Base-by-base conservation (phyloP, 2,113 vertebrate species). In the Onychostruthus taczanowskii region DNA sequence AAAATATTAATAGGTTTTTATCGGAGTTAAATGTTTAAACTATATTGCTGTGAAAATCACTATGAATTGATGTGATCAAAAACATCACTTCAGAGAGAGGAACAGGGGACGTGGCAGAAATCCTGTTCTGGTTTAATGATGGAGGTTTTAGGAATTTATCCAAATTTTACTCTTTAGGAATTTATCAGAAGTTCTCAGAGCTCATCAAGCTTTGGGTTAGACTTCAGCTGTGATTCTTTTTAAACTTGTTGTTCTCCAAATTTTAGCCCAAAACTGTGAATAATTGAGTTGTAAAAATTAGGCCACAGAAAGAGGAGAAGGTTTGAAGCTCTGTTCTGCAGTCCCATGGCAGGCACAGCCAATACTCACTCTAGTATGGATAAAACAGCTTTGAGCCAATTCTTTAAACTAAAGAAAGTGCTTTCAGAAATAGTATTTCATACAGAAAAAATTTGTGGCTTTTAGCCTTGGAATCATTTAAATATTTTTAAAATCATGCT, bases 321-420 rank as follows among this genome's bases (percentile, higher is more conserved):
- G 6, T 79, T 84, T 53, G 66, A 68, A 86, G 37, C 49, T 87
- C 43, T 49, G 9, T 44, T 83, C 35, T 66, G 13, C 44, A 41
- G 49, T 76, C n/a, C 2, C 16, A 12, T 2, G 7, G 33, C n/a
- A 73, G 46, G 17, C 84, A 62, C 56, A 95, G 35, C 23, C 24
- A 56, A 3, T n/a, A 33, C 10, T 58, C 0, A 0, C 19, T 46
- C 0, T 13, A 28, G 4, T 20, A 16, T 6, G 53, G 63, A 41
- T 52, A 35, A n/a, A 67, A 21, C 7, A 69, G 41, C 49, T 77
- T 55, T 21, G 21, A 85, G 19, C 8, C 21, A 81, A 1, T 82
- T 63, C 68, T 95, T 92, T 86, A 81, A 94, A 69, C 59, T 68
- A 37, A 44, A 75, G 20, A 22, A 84, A 94, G 43, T 43, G 1